Conservation (phyloP, 2,888 invertebrate species). For the Eumerus sabulonum region DNA sequence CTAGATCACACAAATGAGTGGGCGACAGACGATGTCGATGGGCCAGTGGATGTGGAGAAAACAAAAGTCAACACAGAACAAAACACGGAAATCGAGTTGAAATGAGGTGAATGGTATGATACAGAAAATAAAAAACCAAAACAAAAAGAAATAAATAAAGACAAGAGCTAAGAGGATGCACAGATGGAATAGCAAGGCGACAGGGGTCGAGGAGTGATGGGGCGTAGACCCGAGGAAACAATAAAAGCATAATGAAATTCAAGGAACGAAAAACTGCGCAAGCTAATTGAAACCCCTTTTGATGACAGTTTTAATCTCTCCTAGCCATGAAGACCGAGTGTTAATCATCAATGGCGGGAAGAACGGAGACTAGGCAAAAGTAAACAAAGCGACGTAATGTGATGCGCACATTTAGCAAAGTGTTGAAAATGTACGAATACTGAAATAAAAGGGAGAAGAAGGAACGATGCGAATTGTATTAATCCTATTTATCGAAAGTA, state of each 20-base stretch:
- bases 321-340: no score
- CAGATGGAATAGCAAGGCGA: no score
- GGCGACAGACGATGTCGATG: slow-evolving; percentile 17
- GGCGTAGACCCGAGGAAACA: no score
- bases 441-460: no score
- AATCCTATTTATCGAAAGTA: no score
- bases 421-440: no score
- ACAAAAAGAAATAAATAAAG: not conserved
- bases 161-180: not conserved
- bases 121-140: slow-evolving; percentile 11
- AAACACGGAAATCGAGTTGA: slow-evolving; percentile 56
- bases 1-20: slow-evolving; percentile 2
- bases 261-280: slow-evolving; percentile 2
- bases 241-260: no score
- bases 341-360: no score
- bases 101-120: slow-evolving; percentile 42
- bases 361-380: slow-evolving; percentile 3
- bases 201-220: no score
- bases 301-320: slow-evolving; percentile 34
- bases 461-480: no score
- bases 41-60: not conserved
- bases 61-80: slow-evolving; percentile 44
- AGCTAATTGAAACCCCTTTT: slow-evolving; percentile 32
- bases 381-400: slow-evolving; percentile 27
- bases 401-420: slow-evolving; percentile 7